Base-by-base conservation (phyloP, 2,888 invertebrate species). In the Ethmia dodecea region DNA sequence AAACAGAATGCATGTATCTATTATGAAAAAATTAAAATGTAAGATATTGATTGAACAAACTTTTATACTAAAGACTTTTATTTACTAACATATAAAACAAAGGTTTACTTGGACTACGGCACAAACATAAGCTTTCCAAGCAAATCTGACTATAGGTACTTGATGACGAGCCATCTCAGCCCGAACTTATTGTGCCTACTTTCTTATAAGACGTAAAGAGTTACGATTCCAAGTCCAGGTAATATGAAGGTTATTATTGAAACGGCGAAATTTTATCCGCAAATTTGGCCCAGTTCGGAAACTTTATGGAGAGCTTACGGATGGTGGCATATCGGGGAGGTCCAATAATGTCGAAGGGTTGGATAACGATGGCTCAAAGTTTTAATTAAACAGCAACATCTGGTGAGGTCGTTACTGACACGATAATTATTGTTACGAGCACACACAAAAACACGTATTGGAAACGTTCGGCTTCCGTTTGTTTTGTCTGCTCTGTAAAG, bases 361-460 rank as follows among this genome's bases (percentile, higher is more conserved):
- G 62, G 59, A 65, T 74, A 73, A 66, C 63, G 68, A 67, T 62
- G 59, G 67, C 56, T 65, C 64, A 74, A 81, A 80, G 74, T 83
- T 84, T 84, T 80, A 81, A 83, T 83, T 75, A 81, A 81, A 79
- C 65, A 72, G 72, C 61, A 71, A 69, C 81, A 81, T 80, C 77
- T 83, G 83, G 40, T 47, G 42, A 44, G 43, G 58, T 63, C 69
- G 72, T 74, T 66, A 64, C 65, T 61, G 63, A 66, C 69, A 65
- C 58, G 66, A 65, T 64, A 69, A 76, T 77, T 77, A 78, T 73
- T 77, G 68, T 70, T 68, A 67, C 53, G 54, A 55, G 51, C 55
- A 60, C 57, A 63, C 56, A 60, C 60, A 60, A 61, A 65, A 63
- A 67, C 59, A 60, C 58, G 55, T 56, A 58, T 54, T 52, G 54